A percentile compares a stretch with the other conserved stretches of the same genome.
Evolutionary conservation across 2,797 vertebrate species (phyloP).

Genomic region (Trachops cirrhosus): DNA sequence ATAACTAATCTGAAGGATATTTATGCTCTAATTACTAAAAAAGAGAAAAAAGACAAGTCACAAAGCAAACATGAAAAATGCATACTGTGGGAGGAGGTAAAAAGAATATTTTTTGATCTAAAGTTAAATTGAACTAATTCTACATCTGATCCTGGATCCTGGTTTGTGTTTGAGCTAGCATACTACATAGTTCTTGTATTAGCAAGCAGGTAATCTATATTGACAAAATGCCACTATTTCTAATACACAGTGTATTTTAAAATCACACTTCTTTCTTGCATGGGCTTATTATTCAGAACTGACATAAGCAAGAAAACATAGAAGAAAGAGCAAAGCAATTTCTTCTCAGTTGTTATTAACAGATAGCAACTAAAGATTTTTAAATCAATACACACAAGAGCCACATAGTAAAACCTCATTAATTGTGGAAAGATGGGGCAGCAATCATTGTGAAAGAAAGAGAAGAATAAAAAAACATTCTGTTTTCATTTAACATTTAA

Average conservation of each 20-base stretch:
- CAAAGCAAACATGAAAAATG: background rate
- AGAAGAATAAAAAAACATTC: background rate
- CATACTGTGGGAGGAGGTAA: background rate
- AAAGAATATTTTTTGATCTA: background rate
- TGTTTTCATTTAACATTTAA: background rate
- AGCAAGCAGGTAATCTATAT: background rate
- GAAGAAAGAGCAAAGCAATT: slow-evolving; percentile 24
- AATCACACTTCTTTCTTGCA: background rate
- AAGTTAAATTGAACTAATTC: background rate
- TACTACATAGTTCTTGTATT: background rate
- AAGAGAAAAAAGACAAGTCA: background rate
- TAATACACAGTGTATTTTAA: background rate
- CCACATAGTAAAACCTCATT: slow-evolving; percentile 30
- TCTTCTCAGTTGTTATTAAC: slow-evolving; percentile 16
- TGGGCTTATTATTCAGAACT: background rate
- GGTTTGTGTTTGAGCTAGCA: background rate
- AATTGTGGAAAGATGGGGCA: background rate
- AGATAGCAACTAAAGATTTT: slow-evolving; percentile 55
- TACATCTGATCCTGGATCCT: background rate
- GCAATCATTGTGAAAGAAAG: background rate
- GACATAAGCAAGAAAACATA: background rate
- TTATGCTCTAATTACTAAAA: background rate
- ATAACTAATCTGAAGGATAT: background rate
- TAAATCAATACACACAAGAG: slow-evolving; percentile 22
- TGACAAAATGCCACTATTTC: background rate